Percentiles rank a stretch among this genome's conserved stretches.
These are phyloP conservation scores for Pocillopora grandis DNA, from an alignment of 92 coral and sea anemone genomes.

Conservation along the genomic window DNA sequence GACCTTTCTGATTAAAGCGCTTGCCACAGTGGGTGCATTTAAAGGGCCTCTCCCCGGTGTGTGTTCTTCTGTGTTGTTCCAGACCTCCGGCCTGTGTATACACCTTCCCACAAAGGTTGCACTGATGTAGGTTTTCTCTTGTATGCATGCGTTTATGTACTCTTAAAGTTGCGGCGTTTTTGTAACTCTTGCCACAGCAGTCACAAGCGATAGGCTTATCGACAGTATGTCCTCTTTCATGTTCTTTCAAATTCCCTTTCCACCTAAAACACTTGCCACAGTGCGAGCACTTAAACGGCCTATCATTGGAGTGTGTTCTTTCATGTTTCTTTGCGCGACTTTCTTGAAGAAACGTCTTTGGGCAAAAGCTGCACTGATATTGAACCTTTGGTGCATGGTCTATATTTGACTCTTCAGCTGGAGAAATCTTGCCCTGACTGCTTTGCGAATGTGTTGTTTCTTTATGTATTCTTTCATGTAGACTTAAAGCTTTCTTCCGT, in stretches of 20 bases:
- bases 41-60: constrained; percentile 7
- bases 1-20: background rate
- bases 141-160: background rate
- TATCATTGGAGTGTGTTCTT: background rate
- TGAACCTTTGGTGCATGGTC: background rate
- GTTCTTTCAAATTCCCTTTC: background rate
- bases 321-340: background rate
- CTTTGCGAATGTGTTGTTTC: background rate
- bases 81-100: background rate
- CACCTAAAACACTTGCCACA: constrained; percentile 1
- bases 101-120: background rate
- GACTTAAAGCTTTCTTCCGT: background rate
- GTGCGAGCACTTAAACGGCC: background rate
- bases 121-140: background rate
- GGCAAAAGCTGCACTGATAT: background rate
- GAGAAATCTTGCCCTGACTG: background rate
- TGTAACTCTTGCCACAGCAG: background rate
- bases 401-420: background rate
- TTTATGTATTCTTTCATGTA: background rate
- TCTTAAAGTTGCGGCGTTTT: background rate
- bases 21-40: background rate
- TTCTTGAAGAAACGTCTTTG: background rate
- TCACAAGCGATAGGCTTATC: background rate
- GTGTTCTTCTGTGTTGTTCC: background rate
- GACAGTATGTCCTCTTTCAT: background rate